phyloP scores from a whole-genome alignment of 2,888 invertebrate genomes.

The Teleiodes luculella region DNA sequence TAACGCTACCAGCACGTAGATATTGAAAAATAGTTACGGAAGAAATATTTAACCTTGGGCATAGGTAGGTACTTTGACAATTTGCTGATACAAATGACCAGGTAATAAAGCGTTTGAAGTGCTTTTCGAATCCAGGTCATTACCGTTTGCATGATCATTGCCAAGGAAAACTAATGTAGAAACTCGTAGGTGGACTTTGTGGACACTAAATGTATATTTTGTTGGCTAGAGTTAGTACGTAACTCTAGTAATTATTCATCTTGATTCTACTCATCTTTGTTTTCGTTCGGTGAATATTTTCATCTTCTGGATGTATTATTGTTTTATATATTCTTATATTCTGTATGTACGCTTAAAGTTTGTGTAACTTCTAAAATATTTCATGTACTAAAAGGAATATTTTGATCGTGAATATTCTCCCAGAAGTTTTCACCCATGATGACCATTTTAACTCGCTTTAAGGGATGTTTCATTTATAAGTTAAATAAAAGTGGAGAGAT shows the following conservation, averaged over 20 bases:
- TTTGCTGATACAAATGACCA: constrained; percentile 1
- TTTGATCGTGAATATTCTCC: too few relatives aligned
- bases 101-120: constrained; percentile 37
- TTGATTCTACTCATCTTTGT: constrained; percentile 9
- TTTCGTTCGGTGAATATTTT: not conserved
- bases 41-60: not conserved
- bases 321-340: not conserved
- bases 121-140: constrained; percentile 59
- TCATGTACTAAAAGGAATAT: too few relatives aligned
- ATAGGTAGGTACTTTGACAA: not conserved
- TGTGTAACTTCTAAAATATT: too few relatives aligned
- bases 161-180: constrained; percentile 53
- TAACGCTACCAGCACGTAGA: too few relatives aligned
- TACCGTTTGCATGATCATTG: constrained; percentile 62
- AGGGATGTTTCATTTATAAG: too few relatives aligned
- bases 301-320: not conserved
- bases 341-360: too few relatives aligned
- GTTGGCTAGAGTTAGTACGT: constrained; percentile 3
- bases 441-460: too few relatives aligned
- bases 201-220: not conserved
- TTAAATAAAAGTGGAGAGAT: too few relatives aligned
- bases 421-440: too few relatives aligned
- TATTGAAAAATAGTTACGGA: too few relatives aligned
- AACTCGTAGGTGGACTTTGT: constrained; percentile 8
- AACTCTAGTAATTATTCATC: constrained; percentile 1